Percentiles rank a stretch among this genome's conserved stretches.
phyloP scores from a whole-genome alignment of 2,888 invertebrate genomes.

The Pyrrhia umbra region DNA sequence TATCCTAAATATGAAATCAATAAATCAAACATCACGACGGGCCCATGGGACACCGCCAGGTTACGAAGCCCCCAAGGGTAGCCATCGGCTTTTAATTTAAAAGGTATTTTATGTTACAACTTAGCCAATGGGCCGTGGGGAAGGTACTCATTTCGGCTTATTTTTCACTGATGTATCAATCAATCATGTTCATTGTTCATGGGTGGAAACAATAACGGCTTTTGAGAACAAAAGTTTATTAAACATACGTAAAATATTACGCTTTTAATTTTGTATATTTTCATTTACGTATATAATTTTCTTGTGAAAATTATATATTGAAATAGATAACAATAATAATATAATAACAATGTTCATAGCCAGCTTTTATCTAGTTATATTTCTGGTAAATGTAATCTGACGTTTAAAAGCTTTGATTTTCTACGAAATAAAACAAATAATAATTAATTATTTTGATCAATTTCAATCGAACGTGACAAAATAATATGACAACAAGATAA shows the following conservation, averaged over 20 bases:
- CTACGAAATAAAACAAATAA: no score
- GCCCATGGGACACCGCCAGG: constrained; percentile 53
- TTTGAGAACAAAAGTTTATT: constrained; percentile 31
- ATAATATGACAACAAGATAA: no score
- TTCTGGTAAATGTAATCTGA: no score
- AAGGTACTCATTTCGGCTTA: constrained; percentile 70
- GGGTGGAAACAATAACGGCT: constrained; percentile 59
- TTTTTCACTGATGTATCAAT: constrained; percentile 66
- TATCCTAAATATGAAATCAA: constrained; percentile 48
- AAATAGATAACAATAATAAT: neutral
- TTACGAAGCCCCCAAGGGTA: constrained; percentile 54
- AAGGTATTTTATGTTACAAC: constrained; percentile 85
- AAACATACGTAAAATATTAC: constrained; percentile 14
- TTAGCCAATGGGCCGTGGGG: constrained; percentile 68
- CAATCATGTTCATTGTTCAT: constrained; percentile 68
- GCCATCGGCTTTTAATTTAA: constrained; percentile 79
- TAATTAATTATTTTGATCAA: no score
- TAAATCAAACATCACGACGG: constrained; percentile 55
- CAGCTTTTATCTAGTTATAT: no score
- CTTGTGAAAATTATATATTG: neutral
- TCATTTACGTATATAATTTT: neutral
- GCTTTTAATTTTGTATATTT: neutral
- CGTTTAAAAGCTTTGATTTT: no score
- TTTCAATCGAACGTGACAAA: no score
- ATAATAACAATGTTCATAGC: no score